Percentiles rank a stretch among this genome's conserved stretches.
phyloP scores from a whole-genome alignment of 2,797 vertebrate genomes.

The Gila robusta region DNA sequence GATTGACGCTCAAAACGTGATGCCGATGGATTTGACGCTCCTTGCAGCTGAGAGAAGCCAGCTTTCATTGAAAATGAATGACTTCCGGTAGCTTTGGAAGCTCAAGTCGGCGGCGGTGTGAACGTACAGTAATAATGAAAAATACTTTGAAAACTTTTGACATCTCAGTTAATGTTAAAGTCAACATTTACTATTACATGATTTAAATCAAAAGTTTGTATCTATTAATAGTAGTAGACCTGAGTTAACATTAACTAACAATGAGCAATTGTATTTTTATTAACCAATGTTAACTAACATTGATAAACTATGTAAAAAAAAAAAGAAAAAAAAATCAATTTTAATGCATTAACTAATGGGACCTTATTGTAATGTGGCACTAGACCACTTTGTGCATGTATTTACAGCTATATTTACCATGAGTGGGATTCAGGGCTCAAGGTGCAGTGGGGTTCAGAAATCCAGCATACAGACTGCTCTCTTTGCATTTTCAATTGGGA shows the following conservation, averaged over 20 bases:
- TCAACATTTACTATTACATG: background rate
- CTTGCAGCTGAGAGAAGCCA: no score
- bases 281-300: background rate
- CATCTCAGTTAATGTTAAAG: no score
- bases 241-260: no score
- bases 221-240: no score
- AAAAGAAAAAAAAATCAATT: no score
- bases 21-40: no score
- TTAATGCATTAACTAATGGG: background rate
- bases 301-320: background rate
- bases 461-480: slow-evolving; percentile 49
- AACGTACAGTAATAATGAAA: background rate
- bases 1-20: no score
- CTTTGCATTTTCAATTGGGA: slow-evolving; percentile 75
- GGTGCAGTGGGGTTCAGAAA: slow-evolving; percentile 48
- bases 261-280: background rate
- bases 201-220: background rate
- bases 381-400: background rate
- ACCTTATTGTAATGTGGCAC: background rate
- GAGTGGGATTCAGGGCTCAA: slow-evolving; percentile 50
- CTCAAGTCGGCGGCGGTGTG: no score
- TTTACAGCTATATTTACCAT: slow-evolving; percentile 48
- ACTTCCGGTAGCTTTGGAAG: no score
- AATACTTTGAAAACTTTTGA: background rate
- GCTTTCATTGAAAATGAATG: no score